phyloP scores from a whole-genome alignment of 1,140 invertebrate genomes.

The Drosophila santomea region DNA sequence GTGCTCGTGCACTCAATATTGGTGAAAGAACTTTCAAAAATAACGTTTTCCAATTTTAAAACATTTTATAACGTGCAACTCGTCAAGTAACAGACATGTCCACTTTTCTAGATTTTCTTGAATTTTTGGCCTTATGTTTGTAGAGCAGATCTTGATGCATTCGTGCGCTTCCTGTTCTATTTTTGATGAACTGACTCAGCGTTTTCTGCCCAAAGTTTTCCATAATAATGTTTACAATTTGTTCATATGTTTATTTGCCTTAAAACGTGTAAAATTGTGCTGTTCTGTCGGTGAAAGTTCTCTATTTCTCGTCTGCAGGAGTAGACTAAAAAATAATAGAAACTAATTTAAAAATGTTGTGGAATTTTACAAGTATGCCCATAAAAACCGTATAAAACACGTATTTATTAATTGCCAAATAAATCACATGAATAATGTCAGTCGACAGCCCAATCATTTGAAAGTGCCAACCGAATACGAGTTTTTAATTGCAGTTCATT shows the following conservation, averaged over 20 bases:
- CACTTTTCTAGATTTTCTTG: not conserved
- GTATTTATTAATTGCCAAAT: slow-evolving; percentile 1
- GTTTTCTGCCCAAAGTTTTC: slow-evolving; percentile 26
- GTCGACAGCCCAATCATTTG: not conserved
- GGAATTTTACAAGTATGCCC: not conserved
- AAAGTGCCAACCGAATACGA: not conserved
- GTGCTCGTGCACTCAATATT: too few species aligned
- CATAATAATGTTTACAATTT: slow-evolving; percentile 24
- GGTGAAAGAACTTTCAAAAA: not conserved
- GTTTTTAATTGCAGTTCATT: slow-evolving; percentile 24
- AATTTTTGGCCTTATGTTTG: too few species aligned
- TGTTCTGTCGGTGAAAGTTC: slow-evolving; percentile 2
- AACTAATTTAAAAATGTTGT: slow-evolving; percentile 12
- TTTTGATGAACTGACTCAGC: slow-evolving; percentile 2
- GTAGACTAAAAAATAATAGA: not conserved
- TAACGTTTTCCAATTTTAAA: not conserved
- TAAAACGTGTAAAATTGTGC: slow-evolving; percentile 1
- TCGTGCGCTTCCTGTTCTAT: slow-evolving; percentile 8
- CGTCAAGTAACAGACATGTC: not conserved
- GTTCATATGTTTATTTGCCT: slow-evolving; percentile 15
- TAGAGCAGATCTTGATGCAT: slow-evolving; percentile 12
- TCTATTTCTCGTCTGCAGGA: not conserved
- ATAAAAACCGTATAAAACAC: not conserved
- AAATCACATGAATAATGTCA: slow-evolving; percentile 7
- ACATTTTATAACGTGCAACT: not conserved